phyloP scores from a whole-genome alignment of 2,113 vertebrate species.

The Varanus salvator region DNA sequence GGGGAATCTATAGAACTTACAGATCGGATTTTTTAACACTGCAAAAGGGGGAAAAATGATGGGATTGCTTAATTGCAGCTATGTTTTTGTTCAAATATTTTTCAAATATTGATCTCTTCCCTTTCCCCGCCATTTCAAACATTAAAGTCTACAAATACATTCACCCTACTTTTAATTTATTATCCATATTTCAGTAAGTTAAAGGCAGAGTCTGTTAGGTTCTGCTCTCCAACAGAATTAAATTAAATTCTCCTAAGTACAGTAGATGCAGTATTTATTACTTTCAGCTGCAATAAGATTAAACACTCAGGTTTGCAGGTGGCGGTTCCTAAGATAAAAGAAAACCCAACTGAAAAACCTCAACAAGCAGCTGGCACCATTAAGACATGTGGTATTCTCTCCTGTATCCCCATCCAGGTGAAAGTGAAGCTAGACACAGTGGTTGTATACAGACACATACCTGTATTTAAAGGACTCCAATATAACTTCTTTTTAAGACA shows the following conservation, averaged over 20 bases:
- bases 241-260: slow-evolving; percentile 17
- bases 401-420: background rate
- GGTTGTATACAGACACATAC: background rate
- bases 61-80: slow-evolving; percentile 25
- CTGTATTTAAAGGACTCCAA: rapidly evolving
- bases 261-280: slow-evolving; percentile 36
- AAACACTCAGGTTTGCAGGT: slow-evolving; percentile 8
- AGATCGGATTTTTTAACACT: slow-evolving; percentile 95
- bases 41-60: slow-evolving; percentile 44
- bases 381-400: background rate
- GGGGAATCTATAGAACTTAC: slow-evolving; percentile 95
- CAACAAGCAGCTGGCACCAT: rapidly evolving
- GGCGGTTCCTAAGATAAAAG: slow-evolving; percentile 11
- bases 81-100: background rate
- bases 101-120: background rate
- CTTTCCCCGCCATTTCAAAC: background rate
- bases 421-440: background rate
- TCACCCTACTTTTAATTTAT: slow-evolving; percentile 24
- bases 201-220: background rate
- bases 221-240: background rate
- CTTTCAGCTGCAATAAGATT: background rate
- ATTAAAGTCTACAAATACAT: slow-evolving; percentile 34
- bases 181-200: slow-evolving; percentile 32
- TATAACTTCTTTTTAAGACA: background rate
- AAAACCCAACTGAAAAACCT: slow-evolving; percentile 11